These are phyloP conservation scores for Sturnira hondurensis DNA, from an alignment of 2,113 vertebrate genomes.

Conservation along the genomic window DNA sequence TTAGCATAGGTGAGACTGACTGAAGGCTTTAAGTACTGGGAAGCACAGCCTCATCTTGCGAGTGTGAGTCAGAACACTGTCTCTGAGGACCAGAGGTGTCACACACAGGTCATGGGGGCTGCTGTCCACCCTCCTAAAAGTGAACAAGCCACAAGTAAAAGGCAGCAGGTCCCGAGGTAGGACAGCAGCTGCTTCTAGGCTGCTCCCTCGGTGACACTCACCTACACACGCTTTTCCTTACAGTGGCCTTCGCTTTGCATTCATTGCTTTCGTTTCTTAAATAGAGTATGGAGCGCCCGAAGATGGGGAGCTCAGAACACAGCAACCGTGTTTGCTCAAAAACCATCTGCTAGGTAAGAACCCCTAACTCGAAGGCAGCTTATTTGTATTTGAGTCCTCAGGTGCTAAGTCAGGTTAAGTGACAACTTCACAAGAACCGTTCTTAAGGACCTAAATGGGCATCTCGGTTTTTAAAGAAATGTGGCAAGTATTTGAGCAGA, in stretches of 20 bases:
- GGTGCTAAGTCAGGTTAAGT: background rate
- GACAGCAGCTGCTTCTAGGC: background rate
- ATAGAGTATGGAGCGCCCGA: constrained; percentile 93
- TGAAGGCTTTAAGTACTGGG: background rate
- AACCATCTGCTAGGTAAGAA: constrained; percentile 93
- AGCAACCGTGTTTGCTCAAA: constrained; percentile 85
- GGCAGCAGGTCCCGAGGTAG: background rate
- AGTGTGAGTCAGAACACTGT: background rate
- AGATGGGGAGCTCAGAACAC: constrained; percentile 87
- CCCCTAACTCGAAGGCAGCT: background rate
- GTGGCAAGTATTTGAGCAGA: background rate
- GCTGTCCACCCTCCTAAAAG: background rate
- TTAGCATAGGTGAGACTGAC: background rate
- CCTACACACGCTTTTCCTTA: fast-evolving
- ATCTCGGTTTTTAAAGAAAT: background rate
- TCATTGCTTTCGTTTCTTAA: background rate
- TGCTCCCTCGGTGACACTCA: background rate
- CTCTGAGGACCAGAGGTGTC: background rate
- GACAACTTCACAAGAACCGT: background rate
- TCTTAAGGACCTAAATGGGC: background rate
- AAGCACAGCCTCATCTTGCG: background rate
- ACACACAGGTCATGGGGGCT: no score
- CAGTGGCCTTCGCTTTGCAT: background rate
- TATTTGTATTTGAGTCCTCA: background rate
- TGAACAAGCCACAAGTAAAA: background rate